These are phyloP conservation scores for Choloepus didactylus DNA, from an alignment of 2,797 vertebrate species.

Conservation along the genomic window DNA sequence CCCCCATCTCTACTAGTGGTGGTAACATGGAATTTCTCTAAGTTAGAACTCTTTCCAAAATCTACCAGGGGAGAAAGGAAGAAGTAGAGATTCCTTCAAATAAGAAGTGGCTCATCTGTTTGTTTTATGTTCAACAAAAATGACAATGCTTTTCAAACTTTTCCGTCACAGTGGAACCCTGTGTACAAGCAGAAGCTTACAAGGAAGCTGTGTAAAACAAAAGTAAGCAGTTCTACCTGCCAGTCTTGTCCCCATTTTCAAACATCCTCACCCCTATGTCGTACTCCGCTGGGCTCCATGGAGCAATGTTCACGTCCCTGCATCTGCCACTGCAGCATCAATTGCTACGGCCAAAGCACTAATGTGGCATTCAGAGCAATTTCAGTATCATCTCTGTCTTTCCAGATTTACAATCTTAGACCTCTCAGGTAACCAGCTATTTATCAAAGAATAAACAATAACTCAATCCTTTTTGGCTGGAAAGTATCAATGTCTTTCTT, in stretches of 20 bases:
- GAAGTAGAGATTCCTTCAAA: not conserved
- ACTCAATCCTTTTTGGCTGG: not conserved
- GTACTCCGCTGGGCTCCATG: rapidly evolving
- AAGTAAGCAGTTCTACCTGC: not conserved
- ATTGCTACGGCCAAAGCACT: not conserved
- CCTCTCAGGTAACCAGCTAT: no score
- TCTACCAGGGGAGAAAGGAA: not conserved
- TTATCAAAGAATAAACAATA: not conserved
- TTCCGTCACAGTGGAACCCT: not conserved
- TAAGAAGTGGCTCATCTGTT: not conserved
- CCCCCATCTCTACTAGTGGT: no score
- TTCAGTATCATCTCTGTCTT: not conserved
- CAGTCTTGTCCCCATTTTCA: no score
- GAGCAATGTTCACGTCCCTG: not conserved
- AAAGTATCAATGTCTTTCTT: not conserved
- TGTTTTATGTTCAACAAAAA: constrained; percentile 37
- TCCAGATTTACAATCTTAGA: not conserved
- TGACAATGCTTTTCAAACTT: not conserved
- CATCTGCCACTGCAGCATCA: not conserved
- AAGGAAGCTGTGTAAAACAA: not conserved
- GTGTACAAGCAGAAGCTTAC: not conserved
- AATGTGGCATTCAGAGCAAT: not conserved
- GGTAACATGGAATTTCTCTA: not conserved
- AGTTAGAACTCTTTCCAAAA: constrained; percentile 6
- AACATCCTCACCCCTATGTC: not conserved